Conservation (phyloP, 2,113 vertebrate species). For the Chaenocephalus aceratus region DNA sequence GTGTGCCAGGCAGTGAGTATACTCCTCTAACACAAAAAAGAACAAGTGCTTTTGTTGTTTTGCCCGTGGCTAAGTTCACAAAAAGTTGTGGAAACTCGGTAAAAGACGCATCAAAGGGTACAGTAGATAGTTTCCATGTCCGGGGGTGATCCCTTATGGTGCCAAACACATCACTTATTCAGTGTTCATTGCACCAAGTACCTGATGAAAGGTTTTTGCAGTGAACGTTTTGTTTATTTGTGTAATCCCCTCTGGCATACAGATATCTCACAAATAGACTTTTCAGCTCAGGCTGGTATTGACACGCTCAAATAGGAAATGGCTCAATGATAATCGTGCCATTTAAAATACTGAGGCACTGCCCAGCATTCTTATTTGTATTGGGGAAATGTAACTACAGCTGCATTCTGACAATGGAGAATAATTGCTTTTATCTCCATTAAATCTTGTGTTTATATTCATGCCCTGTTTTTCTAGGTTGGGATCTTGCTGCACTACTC, state of each 20-base stretch:
- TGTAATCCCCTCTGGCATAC: slow-evolving; percentile 12
- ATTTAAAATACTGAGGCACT: neutral
- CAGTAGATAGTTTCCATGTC: slow-evolving; percentile 28
- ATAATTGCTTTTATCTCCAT: neutral
- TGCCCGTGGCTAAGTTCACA: slow-evolving; percentile 42
- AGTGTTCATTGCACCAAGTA: slow-evolving; percentile 33
- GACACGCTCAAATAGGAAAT: neutral
- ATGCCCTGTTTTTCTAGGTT: slow-evolving; percentile 80
- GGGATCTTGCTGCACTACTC: slow-evolving; percentile 98
- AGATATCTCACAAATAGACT: neutral
- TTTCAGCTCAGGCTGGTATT: slow-evolving; percentile 3
- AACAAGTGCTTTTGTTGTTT: too few relatives aligned
- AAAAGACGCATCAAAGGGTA: slow-evolving; percentile 39
- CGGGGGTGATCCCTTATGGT: slow-evolving; percentile 33
- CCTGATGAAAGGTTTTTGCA: slow-evolving; percentile 13
- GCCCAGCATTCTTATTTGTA: neutral
- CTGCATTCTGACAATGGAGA: neutral
- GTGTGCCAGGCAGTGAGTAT: slow-evolving; percentile 96
- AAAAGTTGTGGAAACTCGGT: slow-evolving; percentile 23
- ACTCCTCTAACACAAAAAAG: neutral
- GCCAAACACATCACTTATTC: slow-evolving; percentile 31
- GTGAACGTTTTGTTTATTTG: slow-evolving; percentile 28
- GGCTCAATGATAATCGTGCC: slow-evolving; percentile 3
- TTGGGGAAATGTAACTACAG: neutral
- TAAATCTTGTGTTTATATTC: neutral